Evolutionary conservation across 2,797 vertebrate species (phyloP), one percentile per base, ranked within the genome.

Genomic region (Glyptemys insculpta): DNA sequence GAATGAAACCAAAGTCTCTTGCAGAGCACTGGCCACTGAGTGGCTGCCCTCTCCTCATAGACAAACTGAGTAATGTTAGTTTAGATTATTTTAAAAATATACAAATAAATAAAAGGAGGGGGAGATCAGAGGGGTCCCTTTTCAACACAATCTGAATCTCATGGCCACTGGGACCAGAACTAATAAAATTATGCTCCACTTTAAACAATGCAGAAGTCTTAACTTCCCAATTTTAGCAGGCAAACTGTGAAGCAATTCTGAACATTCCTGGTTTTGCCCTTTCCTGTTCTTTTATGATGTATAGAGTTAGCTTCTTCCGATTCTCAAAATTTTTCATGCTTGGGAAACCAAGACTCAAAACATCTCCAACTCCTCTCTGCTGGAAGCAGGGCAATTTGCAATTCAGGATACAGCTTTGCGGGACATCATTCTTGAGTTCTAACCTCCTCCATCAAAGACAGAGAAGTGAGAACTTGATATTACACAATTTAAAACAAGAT

Each of bases 311-410:
- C 49, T 87, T 81, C 25, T 86, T 25, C 41, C 76, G 41, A 29
- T 34, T 83, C 72, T 59, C 0, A 1, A 3, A 72, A 86, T 54
- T 59, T 83, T 50, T 65, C 19, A 90, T 50, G 34, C 83, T 89
- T 96, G 49, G 92, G 83, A 94, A 97, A 92, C 83, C 56, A 92
- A 89, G 85, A 91, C 89, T 29, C 79, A 86, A 95, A 93, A 90
- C 56, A 84, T 82, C 12, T 84, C 62, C 3, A 1, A 23, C 5
- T 68, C 34, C 62, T 18, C 34, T 65, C 8, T 68, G 7, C 15
- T 68, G 62, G 34, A 15, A 16, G 34, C 62, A 21, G 62, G 34
- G 31, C 18, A n/a, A 68, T 76, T 41, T 27, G 12, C 21, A 76
- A 6, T 29, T 76, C 25, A 14, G 41, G 25, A 25, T 23, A 25